These are phyloP conservation scores for Abrostola tripartita DNA, from an alignment of 2,888 invertebrate species.

Conservation along the genomic window DNA sequence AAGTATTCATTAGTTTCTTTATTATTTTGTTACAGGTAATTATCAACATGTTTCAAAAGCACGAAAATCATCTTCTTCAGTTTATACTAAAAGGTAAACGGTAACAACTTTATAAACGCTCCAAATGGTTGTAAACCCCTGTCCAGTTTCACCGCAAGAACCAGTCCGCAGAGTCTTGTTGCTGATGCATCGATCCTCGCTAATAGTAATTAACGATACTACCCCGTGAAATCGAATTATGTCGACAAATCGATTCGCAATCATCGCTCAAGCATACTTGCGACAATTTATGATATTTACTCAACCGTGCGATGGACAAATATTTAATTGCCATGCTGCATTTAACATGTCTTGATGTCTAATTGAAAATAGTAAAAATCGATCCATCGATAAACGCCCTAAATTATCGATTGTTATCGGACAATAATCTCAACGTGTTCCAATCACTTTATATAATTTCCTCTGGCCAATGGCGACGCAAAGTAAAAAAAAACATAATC, in stretches of 20 bases:
- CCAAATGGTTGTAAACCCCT: slow-evolving; percentile 79
- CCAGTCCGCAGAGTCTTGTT: slow-evolving; percentile 72
- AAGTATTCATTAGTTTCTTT: slow-evolving; percentile 26
- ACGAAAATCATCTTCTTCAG: slow-evolving; percentile 23
- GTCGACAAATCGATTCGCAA: slow-evolving; percentile 76
- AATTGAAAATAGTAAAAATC: slow-evolving; percentile 13
- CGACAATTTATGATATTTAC: slow-evolving; percentile 60
- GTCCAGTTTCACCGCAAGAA: slow-evolving; percentile 80
- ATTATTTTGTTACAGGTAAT: slow-evolving; percentile 69
- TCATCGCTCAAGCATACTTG: slow-evolving; percentile 68
- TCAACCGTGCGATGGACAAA: slow-evolving; percentile 12
- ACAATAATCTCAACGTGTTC: slow-evolving; percentile 34
- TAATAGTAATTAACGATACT: slow-evolving; percentile 83
- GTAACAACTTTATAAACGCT: slow-evolving; percentile 59
- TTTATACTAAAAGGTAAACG: slow-evolving; percentile 42
- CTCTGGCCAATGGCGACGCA: slow-evolving; percentile 28
- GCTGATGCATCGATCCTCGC: slow-evolving; percentile 78
- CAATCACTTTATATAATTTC: slow-evolving; percentile 47
- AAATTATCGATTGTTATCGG: slow-evolving; percentile 33
- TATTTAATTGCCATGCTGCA: too few species aligned
- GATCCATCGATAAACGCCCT: slow-evolving; percentile 25
- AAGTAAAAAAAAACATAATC: slow-evolving; percentile 46
- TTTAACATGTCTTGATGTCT: neutral
- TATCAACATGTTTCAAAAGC: slow-evolving; percentile 29
- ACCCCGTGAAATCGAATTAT: slow-evolving; percentile 82